These are phyloP conservation scores for Drosophila pseudotalamancana DNA, from an alignment of 2,888 invertebrate genomes.

Conservation along the genomic window DNA sequence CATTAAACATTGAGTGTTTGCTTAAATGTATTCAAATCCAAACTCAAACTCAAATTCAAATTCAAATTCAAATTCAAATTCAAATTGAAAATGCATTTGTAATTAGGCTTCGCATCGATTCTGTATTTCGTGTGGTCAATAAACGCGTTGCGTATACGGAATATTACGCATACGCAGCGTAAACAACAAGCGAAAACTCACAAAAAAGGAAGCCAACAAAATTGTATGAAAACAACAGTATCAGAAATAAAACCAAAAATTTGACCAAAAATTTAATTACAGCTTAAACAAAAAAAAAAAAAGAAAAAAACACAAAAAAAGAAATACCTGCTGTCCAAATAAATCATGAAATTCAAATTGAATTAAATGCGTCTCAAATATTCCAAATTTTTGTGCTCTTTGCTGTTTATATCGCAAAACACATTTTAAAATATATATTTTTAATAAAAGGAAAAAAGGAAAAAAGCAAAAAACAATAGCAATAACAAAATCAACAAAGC, in stretches of 20 bases:
- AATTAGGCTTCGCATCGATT: slow-evolving; percentile 9
- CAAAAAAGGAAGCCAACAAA: background rate
- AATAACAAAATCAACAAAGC: background rate
- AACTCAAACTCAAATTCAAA: background rate
- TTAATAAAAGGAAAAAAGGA: background rate
- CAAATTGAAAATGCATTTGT: slow-evolving; percentile 7
- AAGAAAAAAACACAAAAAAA: background rate
- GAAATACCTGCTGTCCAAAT: slow-evolving; percentile 2
- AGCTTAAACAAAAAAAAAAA: background rate
- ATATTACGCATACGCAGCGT: slow-evolving; percentile 30
- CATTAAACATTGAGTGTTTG: slow-evolving; percentile 1
- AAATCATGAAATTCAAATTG: slow-evolving; percentile 17
- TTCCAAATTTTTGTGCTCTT: slow-evolving; percentile 13
- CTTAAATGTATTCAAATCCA: background rate
- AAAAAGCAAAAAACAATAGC: background rate
- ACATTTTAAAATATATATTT: slow-evolving; percentile 12
- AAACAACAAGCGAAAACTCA: background rate
- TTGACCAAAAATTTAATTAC: slow-evolving; percentile 1
- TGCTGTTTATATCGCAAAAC: slow-evolving; percentile 1
- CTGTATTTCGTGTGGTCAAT: slow-evolving; percentile 9
- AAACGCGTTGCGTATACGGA: slow-evolving; percentile 2
- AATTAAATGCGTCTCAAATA: slow-evolving; percentile 16
- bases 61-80: background rate
- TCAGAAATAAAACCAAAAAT: background rate
- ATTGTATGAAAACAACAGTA: too few relatives aligned